phyloP scores from a whole-genome alignment of 2,888 invertebrate species.

The Drosophila kuntzei region DNA sequence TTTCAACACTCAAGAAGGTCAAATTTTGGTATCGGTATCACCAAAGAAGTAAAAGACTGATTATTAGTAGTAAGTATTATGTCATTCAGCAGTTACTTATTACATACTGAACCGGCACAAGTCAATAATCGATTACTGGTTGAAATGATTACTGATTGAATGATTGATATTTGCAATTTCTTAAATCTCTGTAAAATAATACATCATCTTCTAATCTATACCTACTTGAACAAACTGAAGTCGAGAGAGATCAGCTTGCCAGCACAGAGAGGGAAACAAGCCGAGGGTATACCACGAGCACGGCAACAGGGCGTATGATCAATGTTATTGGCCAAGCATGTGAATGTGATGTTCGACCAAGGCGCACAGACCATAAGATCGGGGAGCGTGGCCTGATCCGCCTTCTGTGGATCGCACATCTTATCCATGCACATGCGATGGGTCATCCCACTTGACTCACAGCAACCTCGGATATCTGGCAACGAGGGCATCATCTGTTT shows the following conservation, averaged over 20 bases:
- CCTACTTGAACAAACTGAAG: constrained; percentile 93
- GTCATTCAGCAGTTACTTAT: too few relatives aligned
- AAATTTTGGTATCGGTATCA: too few relatives aligned
- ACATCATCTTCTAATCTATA: constrained; percentile 48
- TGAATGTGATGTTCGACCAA: constrained; percentile 93
- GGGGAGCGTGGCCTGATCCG: constrained; percentile 86
- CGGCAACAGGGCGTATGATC: constrained; percentile 94
- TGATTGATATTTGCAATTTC: background rate
- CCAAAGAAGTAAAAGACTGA: too few relatives aligned
- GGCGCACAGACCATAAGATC: constrained; percentile 96
- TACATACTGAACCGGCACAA: too few relatives aligned
- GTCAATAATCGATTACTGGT: too few relatives aligned
- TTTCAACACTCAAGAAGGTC: too few relatives aligned
- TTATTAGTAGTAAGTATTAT: too few relatives aligned
- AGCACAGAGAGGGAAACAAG: constrained; percentile 91
- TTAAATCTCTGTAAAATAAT: background rate
- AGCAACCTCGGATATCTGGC: constrained; percentile 92
- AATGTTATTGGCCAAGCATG: constrained; percentile 91
- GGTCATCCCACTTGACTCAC: constrained; percentile 89
- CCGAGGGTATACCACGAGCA: constrained; percentile 90
- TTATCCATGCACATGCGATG: constrained; percentile 91
- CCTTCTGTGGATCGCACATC: constrained; percentile 91
- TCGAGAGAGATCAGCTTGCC: constrained; percentile 92
- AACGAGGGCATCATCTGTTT: constrained; percentile 88
- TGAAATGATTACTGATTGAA: too few relatives aligned